Percentiles rank a stretch among this genome's conserved stretches.
Conservation (phyloP, 2,113 vertebrate genomes). For the Dicrurus megarhynchus region DNA sequence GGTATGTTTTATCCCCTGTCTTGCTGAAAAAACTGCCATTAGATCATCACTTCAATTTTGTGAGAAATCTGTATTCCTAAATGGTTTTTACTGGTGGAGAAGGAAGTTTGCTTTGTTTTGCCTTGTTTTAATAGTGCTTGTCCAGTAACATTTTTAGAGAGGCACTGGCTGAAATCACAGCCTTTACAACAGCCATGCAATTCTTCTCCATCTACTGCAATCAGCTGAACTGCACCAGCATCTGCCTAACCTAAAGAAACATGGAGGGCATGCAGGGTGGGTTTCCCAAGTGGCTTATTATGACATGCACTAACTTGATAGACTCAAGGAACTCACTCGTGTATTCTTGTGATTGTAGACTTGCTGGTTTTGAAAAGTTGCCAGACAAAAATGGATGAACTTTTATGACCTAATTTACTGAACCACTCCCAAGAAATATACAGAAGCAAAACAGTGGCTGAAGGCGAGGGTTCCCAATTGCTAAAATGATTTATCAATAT, state of each 20-base stretch:
- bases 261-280: accelerated
- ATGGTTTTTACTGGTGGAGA: neutral
- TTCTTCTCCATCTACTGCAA: neutral
- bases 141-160: neutral
- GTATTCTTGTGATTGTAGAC: neutral
- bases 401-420: slow-evolving; percentile 24
- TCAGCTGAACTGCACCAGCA: neutral
- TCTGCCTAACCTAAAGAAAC: neutral
- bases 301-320: neutral
- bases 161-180: neutral
- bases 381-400: neutral
- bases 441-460: slow-evolving; percentile 12
- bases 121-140: neutral
- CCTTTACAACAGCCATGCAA: neutral
- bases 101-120: neutral
- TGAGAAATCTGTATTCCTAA: neutral
- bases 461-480: neutral
- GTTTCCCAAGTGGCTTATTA: neutral
- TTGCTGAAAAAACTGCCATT: neutral
- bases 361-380: neutral
- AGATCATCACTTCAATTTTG: neutral
- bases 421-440: slow-evolving; percentile 11
- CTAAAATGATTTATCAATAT: neutral
- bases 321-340: neutral
- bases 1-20: neutral